Conservation (phyloP, 2,113 vertebrate species). For the Syngnathus scovelli region DNA sequence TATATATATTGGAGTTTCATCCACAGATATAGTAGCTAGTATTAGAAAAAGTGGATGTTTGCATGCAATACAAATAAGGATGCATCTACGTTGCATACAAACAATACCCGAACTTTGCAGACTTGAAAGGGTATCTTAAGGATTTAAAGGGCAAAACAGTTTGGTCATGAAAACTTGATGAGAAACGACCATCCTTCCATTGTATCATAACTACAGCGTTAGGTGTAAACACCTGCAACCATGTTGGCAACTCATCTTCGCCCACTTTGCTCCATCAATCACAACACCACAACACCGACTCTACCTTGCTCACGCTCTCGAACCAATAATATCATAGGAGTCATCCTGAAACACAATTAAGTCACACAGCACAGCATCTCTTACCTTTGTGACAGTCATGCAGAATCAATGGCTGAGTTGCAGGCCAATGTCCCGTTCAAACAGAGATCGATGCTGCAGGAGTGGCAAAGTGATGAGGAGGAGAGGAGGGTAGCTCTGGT, state of each 20-base stretch:
- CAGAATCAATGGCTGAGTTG: slow-evolving; percentile 74
- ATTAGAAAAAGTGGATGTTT: neutral
- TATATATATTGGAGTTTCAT: neutral
- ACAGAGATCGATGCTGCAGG: slow-evolving; percentile 59
- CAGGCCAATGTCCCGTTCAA: slow-evolving; percentile 62
- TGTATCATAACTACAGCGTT: neutral
- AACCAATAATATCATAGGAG: neutral
- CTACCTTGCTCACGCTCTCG: slow-evolving; percentile 5
- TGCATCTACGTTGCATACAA: neutral
- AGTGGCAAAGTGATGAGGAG: slow-evolving; percentile 60
- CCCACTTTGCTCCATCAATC: neutral
- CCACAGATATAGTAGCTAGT: neutral
- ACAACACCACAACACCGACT: neutral
- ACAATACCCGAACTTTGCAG: neutral
- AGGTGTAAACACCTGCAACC: neutral
- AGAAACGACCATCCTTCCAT: neutral
- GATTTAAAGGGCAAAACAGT: neutral
- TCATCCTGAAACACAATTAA: slow-evolving; percentile 7
- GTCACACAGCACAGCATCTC: slow-evolving; percentile 22
- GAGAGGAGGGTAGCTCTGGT: slow-evolving; percentile 55
- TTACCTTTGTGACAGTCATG: slow-evolving; percentile 95
- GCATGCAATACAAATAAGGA: neutral
- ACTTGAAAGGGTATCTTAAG: neutral
- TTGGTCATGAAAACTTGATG: neutral
- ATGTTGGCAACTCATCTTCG: neutral